Evolutionary conservation across 2,888 invertebrate species (phyloP).

Genomic region (Drosophila helvetica): DNA sequence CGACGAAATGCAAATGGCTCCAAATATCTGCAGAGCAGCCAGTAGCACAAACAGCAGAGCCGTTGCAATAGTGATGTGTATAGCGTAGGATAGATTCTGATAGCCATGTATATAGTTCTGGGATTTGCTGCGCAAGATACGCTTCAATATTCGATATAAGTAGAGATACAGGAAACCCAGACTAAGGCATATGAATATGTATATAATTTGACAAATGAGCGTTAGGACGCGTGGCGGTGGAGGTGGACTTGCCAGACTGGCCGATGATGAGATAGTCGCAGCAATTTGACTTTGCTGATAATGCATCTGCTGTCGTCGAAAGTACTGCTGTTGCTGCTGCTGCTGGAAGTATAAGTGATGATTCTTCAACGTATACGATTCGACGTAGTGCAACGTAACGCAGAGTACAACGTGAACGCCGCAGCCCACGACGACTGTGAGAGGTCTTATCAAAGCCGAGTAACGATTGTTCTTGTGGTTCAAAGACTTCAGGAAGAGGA

Average conservation of each 20-base stretch:
- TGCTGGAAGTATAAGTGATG: slow-evolving; percentile 81
- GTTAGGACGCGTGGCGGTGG: slow-evolving; percentile 86
- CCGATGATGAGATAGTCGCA: slow-evolving; percentile 52
- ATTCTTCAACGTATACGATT: slow-evolving; percentile 85
- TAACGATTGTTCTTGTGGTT: slow-evolving; percentile 89
- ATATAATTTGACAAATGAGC: slow-evolving; percentile 92
- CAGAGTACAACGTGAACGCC: slow-evolving; percentile 91
- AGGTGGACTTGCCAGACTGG: slow-evolving; percentile 67
- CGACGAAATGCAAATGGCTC: slow-evolving; percentile 87
- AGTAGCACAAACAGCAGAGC: slow-evolving; percentile 93
- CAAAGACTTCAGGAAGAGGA: slow-evolving; percentile 91
- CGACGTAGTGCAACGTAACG: slow-evolving; percentile 92
- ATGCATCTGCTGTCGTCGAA: slow-evolving; percentile 71
- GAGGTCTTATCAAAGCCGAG: slow-evolving; percentile 90
- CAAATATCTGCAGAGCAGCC: slow-evolving; percentile 93
- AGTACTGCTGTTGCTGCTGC: slow-evolving; percentile 76
- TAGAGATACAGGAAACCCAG: slow-evolving; percentile 94
- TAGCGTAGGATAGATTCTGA: slow-evolving; percentile 93
- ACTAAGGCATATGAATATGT: slow-evolving; percentile 92
- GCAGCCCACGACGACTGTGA: slow-evolving; percentile 91
- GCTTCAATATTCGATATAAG: slow-evolving; percentile 91
- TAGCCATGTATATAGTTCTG: slow-evolving; percentile 92
- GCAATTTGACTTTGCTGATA: slow-evolving; percentile 57
- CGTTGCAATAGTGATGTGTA: slow-evolving; percentile 94
- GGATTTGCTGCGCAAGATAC: slow-evolving; percentile 89